Conservation (phyloP, 2,113 vertebrate species). For the Chinchilla lanigera region DNA sequence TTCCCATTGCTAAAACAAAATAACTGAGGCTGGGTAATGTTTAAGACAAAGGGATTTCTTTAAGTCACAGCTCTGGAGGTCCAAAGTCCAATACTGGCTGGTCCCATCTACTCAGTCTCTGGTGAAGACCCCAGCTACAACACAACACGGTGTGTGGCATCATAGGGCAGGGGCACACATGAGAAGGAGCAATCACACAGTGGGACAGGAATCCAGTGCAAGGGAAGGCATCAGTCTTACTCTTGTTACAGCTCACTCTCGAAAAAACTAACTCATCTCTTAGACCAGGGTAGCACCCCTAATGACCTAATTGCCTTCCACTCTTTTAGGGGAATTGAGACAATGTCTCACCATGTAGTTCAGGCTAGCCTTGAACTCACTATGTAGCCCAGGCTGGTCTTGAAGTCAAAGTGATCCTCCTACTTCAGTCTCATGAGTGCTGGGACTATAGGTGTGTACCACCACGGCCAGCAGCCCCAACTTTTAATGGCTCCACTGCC, state of each 20-base stretch:
- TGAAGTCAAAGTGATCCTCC: not conserved
- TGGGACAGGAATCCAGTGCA: not conserved
- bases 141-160: not conserved
- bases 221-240: not conserved
- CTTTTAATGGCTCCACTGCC: not conserved
- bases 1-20: not conserved
- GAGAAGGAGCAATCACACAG: not conserved
- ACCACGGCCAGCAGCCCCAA: not conserved
- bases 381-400: not conserved
- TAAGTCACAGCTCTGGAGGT: not conserved
- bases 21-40: not conserved
- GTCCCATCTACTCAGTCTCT: not conserved
- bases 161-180: not conserved
- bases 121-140: not conserved
- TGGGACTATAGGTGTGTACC: not conserved
- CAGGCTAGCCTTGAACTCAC: not conserved
- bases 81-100: not conserved
- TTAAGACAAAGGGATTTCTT: not conserved
- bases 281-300: not conserved
- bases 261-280: not conserved
- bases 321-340: not conserved
- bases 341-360: not conserved
- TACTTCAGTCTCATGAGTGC: not conserved
- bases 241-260: not conserved
- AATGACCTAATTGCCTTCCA: not conserved